Base-by-base conservation (phyloP, 2,113 vertebrate genomes). In the Ammodytes dubius region DNA sequence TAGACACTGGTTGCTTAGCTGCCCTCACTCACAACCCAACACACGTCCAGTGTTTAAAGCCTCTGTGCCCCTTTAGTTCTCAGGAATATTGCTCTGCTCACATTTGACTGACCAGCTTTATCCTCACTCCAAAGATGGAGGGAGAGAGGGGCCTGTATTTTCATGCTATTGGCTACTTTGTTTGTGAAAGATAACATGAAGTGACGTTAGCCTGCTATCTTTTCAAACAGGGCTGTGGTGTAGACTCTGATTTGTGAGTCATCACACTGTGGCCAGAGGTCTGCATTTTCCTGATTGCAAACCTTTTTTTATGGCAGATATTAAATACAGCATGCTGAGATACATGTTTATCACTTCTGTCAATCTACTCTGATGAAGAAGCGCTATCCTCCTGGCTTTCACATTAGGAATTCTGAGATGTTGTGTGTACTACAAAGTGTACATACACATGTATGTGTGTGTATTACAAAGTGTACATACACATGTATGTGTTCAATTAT, bases 181-280 rank as follows among this genome's bases (percentile, higher is more conserved):
- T 60, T 58, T 72, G 59, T 67, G 53, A 52, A 56, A 80, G 76
- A 75, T 77, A 67, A 74, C 73, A 53, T 57, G 47, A 86, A 66
- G 68, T 58, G 66, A 57, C 37, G 4, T 71, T 63, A 5, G 75
- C 58, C 63, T 45, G 58, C 79, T 78, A 60, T 90, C 72, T 82
- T 67, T 68, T 72, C 40, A 46, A 74, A 40, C 74, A 70, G 43
- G 15, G 63, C 58, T 9, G 43, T 66, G 10, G 59, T 80, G 46
- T 46, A 45, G n/a, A 68, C 59, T 83, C 52, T 46, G 69, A 79
- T 70, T 74, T 86, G 47, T 90, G 90, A 92, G 84, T 91, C 87
- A 90, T 61, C 53, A 7, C 12, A 9, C 56, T 84, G 70, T 56
- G 72, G 86, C 67, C 69, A 54, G 70, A 66, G 19, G 35, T 17